Conservation (phyloP, 2,888 invertebrate species). For the Drosophila kambysellisi region DNA sequence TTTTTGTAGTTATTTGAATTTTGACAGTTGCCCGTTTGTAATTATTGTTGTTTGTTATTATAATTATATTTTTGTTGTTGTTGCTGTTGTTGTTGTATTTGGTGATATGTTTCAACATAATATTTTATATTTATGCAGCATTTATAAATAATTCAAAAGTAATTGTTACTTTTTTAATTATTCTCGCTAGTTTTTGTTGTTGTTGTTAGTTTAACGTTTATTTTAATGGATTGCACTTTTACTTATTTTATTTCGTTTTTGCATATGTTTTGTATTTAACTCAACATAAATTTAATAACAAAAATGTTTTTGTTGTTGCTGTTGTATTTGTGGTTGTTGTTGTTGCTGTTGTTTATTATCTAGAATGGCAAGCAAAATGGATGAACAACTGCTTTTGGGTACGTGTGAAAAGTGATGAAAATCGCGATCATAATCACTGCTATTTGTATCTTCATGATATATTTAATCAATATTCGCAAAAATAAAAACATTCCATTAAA, state of each 20-base stretch:
- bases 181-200: slow-evolving; percentile 54
- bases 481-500: slow-evolving; percentile 17
- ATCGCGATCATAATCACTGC: slow-evolving; percentile 41
- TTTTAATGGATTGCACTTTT: slow-evolving; percentile 73
- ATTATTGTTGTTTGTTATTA: slow-evolving; percentile 49
- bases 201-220: slow-evolving; percentile 48
- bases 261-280: slow-evolving; percentile 60
- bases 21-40: slow-evolving; percentile 61
- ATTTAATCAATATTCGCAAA: slow-evolving; percentile 40
- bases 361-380: slow-evolving; percentile 50
- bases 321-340: slow-evolving; percentile 39
- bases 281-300: slow-evolving; percentile 81
- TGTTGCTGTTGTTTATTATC: slow-evolving; percentile 64
- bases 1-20: slow-evolving; percentile 61
- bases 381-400: slow-evolving; percentile 28
- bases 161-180: slow-evolving; percentile 79
- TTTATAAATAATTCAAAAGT: slow-evolving; percentile 80
- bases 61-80: slow-evolving; percentile 54
- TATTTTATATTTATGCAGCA: slow-evolving; percentile 54
- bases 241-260: slow-evolving; percentile 48
- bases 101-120: slow-evolving; percentile 74
- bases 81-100: slow-evolving; percentile 58
- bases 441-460: slow-evolving; percentile 41
- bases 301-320: slow-evolving; percentile 70
- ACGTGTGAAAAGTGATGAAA: slow-evolving; percentile 53